Evolutionary conservation across 2,113 vertebrate genomes (phyloP).

Genomic region (Camelus dromedarius): DNA sequence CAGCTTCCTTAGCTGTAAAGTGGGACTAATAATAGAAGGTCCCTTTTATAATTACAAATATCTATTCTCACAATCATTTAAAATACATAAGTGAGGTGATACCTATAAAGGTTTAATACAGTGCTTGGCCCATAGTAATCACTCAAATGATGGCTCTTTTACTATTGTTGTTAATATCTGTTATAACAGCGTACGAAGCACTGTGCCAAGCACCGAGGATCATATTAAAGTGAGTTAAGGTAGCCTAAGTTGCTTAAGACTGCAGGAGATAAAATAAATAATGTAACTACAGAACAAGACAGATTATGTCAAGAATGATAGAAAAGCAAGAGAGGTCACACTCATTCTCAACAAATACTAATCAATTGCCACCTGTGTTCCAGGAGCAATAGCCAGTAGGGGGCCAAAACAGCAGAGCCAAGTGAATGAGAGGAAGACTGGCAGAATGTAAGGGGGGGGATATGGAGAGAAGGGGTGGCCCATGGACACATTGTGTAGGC

Average conservation of each 20-base stretch:
- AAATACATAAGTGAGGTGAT: background rate
- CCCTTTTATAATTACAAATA: background rate
- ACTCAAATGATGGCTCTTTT: background rate
- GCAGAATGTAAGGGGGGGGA: background rate
- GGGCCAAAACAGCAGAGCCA: background rate
- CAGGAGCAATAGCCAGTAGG: background rate
- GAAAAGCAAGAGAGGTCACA: background rate
- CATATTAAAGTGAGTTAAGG: background rate
- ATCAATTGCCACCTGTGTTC: background rate
- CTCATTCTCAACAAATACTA: background rate
- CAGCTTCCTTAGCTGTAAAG: background rate
- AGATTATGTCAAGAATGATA: background rate
- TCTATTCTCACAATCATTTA: background rate
- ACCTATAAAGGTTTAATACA: background rate
- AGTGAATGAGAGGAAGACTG: background rate
- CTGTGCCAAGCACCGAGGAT: background rate
- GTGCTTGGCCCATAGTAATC: background rate
- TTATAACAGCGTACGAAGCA: background rate
- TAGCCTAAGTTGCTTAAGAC: background rate
- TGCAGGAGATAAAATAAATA: background rate
- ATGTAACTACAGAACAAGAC: background rate
- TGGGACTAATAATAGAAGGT: background rate
- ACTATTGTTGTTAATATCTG: background rate
- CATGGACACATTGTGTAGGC: background rate
- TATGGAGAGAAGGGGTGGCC: background rate